Base-by-base conservation (phyloP, 2,888 invertebrate species). In the Lacanobia oleracea region DNA sequence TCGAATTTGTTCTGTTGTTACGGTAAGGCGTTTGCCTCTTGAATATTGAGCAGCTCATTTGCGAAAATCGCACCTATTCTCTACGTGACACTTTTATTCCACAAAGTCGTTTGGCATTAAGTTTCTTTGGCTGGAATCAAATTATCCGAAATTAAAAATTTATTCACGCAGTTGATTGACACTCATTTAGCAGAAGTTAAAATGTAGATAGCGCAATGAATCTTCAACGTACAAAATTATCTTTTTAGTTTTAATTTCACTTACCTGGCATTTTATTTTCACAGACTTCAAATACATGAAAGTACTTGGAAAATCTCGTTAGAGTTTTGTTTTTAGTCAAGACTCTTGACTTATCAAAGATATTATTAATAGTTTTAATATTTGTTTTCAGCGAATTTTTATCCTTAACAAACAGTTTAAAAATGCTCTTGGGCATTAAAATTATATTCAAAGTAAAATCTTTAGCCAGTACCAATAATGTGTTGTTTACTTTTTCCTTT, bases 21-120 rank as follows among this genome's bases (percentile, higher is more conserved):
- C 93, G 91, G 90, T 92, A 91, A 92, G 92, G 91, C 92, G 92
- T 92, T 91, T 93, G 94, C 93, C 91, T 87, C 91, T 92, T 93
- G 95, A 95, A 95, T 96, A 95, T 94, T 94, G 92, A 95, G 89
- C 89, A 94, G 94, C 93, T 95, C 94, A 95, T 95, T 95, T 94
- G 90, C 82, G 92, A 92, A 94, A 94, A 94, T 94, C 93, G 94
- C 94, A 94, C 93, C 93, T 94, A 94, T 94, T 94, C 92, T 90
- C 92, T 93, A 94, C 94, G 94, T 94, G 94, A 95, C 92, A 93
- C 89, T 94, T 93, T 94, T 94, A 90, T 91, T 89, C 88, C 81
- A 77, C 86, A 85, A 85, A 89, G 85, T 87, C 79, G 77, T 87
- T 87, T 81, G 86, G 80, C 85, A 86, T 89, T 87, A 86, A 85